Evolutionary conservation across 2,888 invertebrate species (phyloP).

Genomic region (Drosophila neonasuta): DNA sequence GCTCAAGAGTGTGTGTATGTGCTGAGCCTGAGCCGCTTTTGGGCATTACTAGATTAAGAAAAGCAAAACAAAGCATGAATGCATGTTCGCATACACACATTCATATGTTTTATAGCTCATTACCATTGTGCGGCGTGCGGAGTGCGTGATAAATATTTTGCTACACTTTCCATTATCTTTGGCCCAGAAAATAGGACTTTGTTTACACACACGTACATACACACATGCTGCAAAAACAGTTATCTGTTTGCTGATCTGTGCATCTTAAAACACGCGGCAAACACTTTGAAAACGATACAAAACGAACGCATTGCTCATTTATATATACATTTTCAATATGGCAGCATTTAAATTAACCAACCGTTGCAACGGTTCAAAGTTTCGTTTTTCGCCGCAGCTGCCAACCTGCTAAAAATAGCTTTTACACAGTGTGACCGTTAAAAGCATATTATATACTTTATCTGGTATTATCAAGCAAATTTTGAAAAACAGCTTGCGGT

Average conservation of each 20-base stretch:
- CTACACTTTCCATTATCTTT: slow-evolving; percentile 64
- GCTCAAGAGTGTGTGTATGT: slow-evolving; percentile 8
- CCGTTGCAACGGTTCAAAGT: not conserved
- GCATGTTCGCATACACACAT: slow-evolving; percentile 20
- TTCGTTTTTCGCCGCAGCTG: slow-evolving; percentile 17
- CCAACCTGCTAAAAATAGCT: slow-evolving; percentile 22
- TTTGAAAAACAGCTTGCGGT: not conserved
- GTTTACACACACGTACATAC: slow-evolving; percentile 2
- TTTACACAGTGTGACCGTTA: not conserved
- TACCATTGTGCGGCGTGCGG: slow-evolving; percentile 74
- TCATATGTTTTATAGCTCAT: slow-evolving; percentile 69
- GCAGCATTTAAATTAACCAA: not conserved
- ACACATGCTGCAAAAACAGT: not conserved
- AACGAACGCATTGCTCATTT: slow-evolving; percentile 47
- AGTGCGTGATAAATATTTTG: slow-evolving; percentile 78
- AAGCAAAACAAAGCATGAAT: slow-evolving; percentile 52
- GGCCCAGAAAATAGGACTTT: slow-evolving; percentile 15
- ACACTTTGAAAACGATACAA: slow-evolving; percentile 38
- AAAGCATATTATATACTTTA: not conserved
- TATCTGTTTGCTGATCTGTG: slow-evolving; percentile 43
- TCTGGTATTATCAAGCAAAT: slow-evolving; percentile 4
- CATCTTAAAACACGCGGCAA: slow-evolving; percentile 36
- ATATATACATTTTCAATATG: not conserved
- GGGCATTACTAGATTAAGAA: slow-evolving; percentile 77
- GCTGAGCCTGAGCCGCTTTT: slow-evolving; percentile 72